Evolutionary conservation across 1,140 invertebrate genomes (phyloP).

Genomic region (Drosophila ficusphila): DNA sequence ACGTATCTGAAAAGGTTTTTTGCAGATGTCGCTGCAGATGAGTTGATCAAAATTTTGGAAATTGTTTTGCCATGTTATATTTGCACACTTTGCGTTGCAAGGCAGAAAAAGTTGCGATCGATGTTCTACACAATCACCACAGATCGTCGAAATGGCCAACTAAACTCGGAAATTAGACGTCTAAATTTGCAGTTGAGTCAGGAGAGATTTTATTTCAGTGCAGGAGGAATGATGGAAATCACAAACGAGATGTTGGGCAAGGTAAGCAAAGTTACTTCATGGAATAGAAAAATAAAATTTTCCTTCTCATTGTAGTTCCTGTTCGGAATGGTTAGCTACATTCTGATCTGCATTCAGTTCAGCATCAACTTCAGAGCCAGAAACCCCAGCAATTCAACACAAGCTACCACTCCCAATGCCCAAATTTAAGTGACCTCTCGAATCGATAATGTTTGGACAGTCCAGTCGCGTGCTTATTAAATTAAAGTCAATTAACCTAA

Average conservation of each 20-base stretch:
- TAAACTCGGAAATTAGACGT: slow-evolving; percentile 30
- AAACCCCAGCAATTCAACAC: not conserved
- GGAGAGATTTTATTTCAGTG: slow-evolving; percentile 50
- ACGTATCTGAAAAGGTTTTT: not conserved
- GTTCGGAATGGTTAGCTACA: slow-evolving; percentile 53
- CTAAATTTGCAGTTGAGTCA: slow-evolving; percentile 53
- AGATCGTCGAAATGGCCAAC: slow-evolving; percentile 37
- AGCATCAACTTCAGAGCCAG: slow-evolving; percentile 35
- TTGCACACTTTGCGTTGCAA: slow-evolving; percentile 43
- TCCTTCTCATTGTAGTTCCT: slow-evolving; percentile 36
- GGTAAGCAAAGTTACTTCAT: not conserved
- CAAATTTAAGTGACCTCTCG: slow-evolving; percentile 1
- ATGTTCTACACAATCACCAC: slow-evolving; percentile 32
- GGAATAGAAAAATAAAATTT: accelerated
- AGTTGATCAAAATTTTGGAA: slow-evolving; percentile 43
- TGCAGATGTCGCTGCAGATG: slow-evolving; percentile 42
- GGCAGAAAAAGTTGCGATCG: slow-evolving; percentile 34
- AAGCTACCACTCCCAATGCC: not conserved
- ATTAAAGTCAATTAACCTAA: slow-evolving; percentile 72
- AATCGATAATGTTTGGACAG: slow-evolving; percentile 8
- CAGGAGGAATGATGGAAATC: slow-evolving; percentile 52
- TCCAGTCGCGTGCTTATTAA: slow-evolving; percentile 52
- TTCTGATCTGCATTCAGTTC: slow-evolving; percentile 67
- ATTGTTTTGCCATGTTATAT: slow-evolving; percentile 44
- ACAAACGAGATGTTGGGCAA: slow-evolving; percentile 58